These are phyloP conservation scores for Diloba caeruleocephala DNA, from an alignment of 2,888 invertebrate species.

Conservation along the genomic window DNA sequence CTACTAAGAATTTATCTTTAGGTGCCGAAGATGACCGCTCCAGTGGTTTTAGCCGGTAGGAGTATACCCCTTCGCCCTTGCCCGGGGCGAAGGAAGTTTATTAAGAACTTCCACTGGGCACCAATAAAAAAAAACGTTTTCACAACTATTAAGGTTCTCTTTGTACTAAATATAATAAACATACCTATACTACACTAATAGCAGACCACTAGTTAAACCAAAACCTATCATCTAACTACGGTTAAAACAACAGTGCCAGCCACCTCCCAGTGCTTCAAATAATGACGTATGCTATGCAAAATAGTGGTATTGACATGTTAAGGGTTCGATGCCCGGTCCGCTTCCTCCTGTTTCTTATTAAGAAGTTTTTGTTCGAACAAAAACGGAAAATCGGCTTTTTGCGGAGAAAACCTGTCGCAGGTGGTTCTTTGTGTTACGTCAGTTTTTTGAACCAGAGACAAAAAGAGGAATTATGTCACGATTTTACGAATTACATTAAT, in stretches of 20 bases:
- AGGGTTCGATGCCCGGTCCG: constrained; percentile 79
- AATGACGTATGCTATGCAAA: constrained; percentile 86
- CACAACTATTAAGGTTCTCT: too few species aligned
- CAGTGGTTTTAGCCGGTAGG: too few species aligned
- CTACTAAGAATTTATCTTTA: too few species aligned
- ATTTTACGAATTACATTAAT: too few species aligned
- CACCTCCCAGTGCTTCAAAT: constrained; percentile 59
- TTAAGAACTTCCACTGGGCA: too few species aligned
- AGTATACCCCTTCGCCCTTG: too few species aligned
- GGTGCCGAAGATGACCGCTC: too few species aligned
- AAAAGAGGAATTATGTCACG: constrained; percentile 14
- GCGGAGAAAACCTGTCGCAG: constrained; percentile 46
- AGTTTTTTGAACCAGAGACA: constrained; percentile 14
- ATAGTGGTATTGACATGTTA: constrained; percentile 83
- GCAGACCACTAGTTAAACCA: too few species aligned
- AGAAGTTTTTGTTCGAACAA: constrained; percentile 63
- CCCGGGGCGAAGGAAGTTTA: too few species aligned
- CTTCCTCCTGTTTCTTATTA: constrained; percentile 76
- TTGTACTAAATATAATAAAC: too few species aligned
- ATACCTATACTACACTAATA: too few species aligned
- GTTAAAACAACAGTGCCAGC: constrained; percentile 30
- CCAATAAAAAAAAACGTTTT: too few species aligned
- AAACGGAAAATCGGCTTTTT: constrained; percentile 61
- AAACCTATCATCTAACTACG: constrained; percentile 18
- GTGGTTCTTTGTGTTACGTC: constrained; percentile 51